These are phyloP conservation scores for Lochmaea capreae DNA, from an alignment of 2,888 invertebrate species.

Conservation along the genomic window DNA sequence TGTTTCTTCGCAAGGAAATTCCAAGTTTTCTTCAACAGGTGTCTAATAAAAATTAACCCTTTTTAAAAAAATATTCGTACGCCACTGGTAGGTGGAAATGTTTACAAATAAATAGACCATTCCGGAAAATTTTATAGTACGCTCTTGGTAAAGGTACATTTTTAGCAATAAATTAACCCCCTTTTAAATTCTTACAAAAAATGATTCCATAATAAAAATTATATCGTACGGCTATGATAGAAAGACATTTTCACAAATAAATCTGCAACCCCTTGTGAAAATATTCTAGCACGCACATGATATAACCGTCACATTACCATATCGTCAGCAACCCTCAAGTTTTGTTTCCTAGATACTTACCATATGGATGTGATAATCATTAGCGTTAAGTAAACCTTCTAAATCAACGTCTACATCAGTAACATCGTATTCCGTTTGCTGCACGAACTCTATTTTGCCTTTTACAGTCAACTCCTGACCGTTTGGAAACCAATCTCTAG, in stretches of 20 bases:
- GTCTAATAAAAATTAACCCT: conserved; percentile 67
- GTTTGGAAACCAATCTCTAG: conserved; percentile 89
- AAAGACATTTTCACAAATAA: neutral
- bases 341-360: conserved; percentile 65
- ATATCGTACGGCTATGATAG: no score
- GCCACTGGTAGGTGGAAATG: neutral
- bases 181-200: no score
- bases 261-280: neutral
- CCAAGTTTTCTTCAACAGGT: conserved; percentile 83
- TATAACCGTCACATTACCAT: neutral
- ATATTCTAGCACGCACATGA: neutral
- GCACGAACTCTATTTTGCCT: conserved; percentile 84
- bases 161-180: no score
- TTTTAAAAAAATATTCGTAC: neutral
- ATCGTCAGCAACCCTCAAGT: no score
- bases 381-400: conserved; percentile 76
- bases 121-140: no score
- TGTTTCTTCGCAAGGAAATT: conserved; percentile 88
- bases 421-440: conserved; percentile 87
- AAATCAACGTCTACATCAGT: conserved; percentile 83
- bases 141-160: no score
- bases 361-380: conserved; percentile 85
- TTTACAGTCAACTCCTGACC: conserved; percentile 73
- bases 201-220: no score
- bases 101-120: no score